Percentiles rank a stretch among this genome's conserved stretches.
These are phyloP conservation scores for Argopecten irradians DNA, from an alignment of 1,140 invertebrate genomes.

Conservation along the genomic window DNA sequence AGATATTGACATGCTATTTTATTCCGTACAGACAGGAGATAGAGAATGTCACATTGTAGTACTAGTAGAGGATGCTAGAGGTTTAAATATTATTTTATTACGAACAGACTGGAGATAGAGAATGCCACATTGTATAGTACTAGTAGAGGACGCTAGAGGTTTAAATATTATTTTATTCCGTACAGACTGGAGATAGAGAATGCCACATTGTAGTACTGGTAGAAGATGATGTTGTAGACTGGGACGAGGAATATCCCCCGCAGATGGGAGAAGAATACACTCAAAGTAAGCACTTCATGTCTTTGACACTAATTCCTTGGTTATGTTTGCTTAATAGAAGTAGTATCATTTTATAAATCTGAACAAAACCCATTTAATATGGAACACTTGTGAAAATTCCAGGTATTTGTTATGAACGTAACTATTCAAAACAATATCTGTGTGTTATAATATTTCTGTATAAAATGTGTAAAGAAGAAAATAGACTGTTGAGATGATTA, in stretches of 20 bases:
- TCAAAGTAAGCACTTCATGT: conserved; percentile 83
- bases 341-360: too few relatives aligned
- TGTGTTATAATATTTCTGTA: too few relatives aligned
- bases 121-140: conserved; percentile 94
- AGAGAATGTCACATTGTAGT: conserved; percentile 95
- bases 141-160: conserved; percentile 89
- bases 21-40: conserved; percentile 67
- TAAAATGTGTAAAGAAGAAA: too few relatives aligned
- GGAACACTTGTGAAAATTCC: too few relatives aligned
- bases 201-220: conserved; percentile 93
- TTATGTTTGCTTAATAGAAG: too few relatives aligned
- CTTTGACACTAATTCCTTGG: too few relatives aligned
- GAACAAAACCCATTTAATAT: too few relatives aligned
- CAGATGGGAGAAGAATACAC: conserved; percentile 99
- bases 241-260: conserved; percentile 99
- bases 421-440: too few relatives aligned
- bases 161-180: conserved; percentile 25
- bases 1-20: conserved; percentile 1
- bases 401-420: too few relatives aligned
- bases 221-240: conserved; percentile 97
- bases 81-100: conserved; percentile 26
- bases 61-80: conserved; percentile 90
- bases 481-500: too few relatives aligned
- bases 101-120: too few relatives aligned
- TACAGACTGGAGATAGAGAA: conserved; percentile 79